Conservation (phyloP, 2,113 vertebrate genomes). For the Echinops telfairi region DNA sequence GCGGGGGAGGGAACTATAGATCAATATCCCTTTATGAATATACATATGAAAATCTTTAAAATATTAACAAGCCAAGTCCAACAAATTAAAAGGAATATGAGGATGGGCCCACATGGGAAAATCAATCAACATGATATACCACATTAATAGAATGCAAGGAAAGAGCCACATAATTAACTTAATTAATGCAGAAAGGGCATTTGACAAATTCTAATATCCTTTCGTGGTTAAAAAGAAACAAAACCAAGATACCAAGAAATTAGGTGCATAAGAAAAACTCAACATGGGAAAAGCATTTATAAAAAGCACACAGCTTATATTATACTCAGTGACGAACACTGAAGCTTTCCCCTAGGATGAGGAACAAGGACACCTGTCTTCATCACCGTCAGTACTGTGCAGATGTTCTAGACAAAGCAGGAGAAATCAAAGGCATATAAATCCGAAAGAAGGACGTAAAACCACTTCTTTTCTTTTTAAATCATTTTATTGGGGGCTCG, state of each 20-base stretch:
- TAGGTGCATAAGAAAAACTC: not conserved
- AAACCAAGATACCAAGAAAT: slow-evolving; percentile 14
- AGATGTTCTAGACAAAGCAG: slow-evolving; percentile 25
- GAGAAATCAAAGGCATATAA: slow-evolving; percentile 1
- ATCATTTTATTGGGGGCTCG: no score
- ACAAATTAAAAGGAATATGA: not conserved
- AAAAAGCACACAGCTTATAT: slow-evolving; percentile 22
- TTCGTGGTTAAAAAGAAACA: not conserved
- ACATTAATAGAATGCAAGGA: not conserved
- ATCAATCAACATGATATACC: not conserved
- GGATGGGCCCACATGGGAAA: slow-evolving; percentile 20
- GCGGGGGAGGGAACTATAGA: not conserved
- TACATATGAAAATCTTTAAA: slow-evolving; percentile 41
- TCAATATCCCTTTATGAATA: not conserved
- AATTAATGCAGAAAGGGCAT: not conserved
- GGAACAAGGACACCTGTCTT: not conserved
- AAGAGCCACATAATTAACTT: not conserved
- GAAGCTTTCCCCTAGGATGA: slow-evolving; percentile 22
- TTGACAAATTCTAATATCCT: slow-evolving; percentile 17
- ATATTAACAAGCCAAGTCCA: slow-evolving; percentile 29
- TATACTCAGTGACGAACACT: not conserved
- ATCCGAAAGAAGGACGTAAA: not conserved
- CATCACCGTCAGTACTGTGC: not conserved
- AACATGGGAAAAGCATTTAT: not conserved
- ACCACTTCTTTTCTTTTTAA: no score